These are phyloP conservation scores for Poecilia picta DNA, from an alignment of 2,797 vertebrate genomes.

Conservation along the genomic window DNA sequence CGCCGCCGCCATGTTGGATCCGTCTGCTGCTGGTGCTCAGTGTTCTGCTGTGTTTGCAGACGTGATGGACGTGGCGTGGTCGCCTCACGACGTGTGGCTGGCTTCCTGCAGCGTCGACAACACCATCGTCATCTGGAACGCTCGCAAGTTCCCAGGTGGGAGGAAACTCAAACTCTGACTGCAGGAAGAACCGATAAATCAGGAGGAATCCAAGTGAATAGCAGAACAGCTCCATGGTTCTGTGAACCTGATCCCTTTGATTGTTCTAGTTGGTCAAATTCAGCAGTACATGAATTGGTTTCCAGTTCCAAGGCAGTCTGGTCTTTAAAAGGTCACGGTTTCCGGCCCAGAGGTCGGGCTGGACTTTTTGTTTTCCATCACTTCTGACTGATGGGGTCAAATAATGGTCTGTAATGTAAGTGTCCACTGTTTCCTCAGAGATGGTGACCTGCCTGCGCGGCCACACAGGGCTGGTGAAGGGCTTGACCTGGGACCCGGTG, in stretches of 20 bases:
- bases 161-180: not conserved
- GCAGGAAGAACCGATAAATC: not conserved
- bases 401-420: not conserved
- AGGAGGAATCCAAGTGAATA: not conserved
- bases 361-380: too few relatives aligned
- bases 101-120: conserved; percentile 99
- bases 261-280: not conserved
- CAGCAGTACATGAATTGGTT: not conserved
- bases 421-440: conserved; percentile 75
- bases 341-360: too few relatives aligned
- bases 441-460: conserved; percentile 93
- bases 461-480: conserved; percentile 96
- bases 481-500: conserved; percentile 98
- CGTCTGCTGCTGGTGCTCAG: not conserved
- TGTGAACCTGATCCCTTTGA: not conserved
- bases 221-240: not conserved
- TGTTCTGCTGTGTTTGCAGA: conserved; percentile 75
- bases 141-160: conserved; percentile 95
- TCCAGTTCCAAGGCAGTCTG: not conserved
- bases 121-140: conserved; percentile 99
- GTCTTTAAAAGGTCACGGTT: too few relatives aligned
- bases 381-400: too few relatives aligned
- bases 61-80: conserved; percentile 99
- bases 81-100: conserved; percentile 96
- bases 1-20: not conserved